Conservation (phyloP, 2,113 vertebrate genomes). For the Brevimyrus niger region DNA sequence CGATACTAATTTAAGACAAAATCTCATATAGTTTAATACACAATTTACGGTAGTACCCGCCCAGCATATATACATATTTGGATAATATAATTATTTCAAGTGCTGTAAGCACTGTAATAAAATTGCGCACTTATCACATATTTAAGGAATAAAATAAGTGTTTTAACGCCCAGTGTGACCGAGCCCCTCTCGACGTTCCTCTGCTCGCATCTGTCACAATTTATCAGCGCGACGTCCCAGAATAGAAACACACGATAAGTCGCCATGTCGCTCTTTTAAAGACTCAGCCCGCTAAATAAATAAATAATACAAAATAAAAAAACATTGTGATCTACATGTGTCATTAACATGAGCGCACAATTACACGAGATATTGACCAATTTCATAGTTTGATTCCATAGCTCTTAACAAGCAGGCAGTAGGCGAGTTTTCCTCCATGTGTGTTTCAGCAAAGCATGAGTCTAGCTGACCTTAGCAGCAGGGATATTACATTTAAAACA, state of each 20-base stretch:
- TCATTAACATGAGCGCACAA: neutral
- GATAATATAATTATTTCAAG: neutral
- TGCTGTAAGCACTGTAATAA: neutral
- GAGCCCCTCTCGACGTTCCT: slow-evolving; percentile 64
- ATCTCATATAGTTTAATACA: neutral
- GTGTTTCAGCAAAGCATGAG: neutral
- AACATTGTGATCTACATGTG: too few relatives aligned
- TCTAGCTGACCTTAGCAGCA: neutral
- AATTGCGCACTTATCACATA: neutral
- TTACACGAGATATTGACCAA: neutral
- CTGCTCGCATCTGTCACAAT: slow-evolving; percentile 79
- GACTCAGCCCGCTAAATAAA: slow-evolving; percentile 51
- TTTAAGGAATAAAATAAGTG: neutral
- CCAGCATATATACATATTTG: neutral
- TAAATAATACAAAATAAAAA: too few relatives aligned
- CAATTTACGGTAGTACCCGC: neutral
- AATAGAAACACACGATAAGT: slow-evolving; percentile 74
- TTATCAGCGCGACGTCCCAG: slow-evolving; percentile 76
- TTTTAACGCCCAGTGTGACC: slow-evolving; percentile 14
- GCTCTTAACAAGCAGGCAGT: neutral
- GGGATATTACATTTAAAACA: neutral
- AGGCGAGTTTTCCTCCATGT: neutral
- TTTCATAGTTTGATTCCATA: neutral
- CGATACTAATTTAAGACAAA: neutral
- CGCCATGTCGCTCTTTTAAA: slow-evolving; percentile 83